Percentiles rank a stretch among this genome's conserved stretches.
These are phyloP conservation scores for Arctia plantaginis DNA, from an alignment of 2,888 invertebrate genomes.

Conservation along the genomic window DNA sequence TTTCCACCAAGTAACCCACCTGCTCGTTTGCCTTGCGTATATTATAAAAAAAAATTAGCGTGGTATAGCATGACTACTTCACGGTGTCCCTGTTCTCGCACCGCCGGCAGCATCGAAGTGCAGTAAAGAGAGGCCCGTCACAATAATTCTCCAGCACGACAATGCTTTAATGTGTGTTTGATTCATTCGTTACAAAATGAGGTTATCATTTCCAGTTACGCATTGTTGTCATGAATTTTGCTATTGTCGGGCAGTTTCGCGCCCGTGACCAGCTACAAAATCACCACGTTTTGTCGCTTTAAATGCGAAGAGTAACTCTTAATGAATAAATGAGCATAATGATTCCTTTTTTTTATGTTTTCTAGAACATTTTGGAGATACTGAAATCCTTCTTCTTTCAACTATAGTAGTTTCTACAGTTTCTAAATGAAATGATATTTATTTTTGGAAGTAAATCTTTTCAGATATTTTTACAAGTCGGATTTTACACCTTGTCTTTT, in stretches of 20 bases:
- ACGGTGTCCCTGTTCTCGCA: constrained; percentile 42
- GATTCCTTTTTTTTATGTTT: not conserved
- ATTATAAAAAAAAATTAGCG: not conserved
- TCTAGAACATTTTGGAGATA: not conserved
- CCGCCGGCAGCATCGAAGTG: constrained; percentile 76
- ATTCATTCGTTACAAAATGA: constrained; percentile 84
- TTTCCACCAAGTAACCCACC: not conserved
- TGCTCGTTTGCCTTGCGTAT: not conserved
- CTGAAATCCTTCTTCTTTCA: not conserved
- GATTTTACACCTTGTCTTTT: too few relatives aligned
- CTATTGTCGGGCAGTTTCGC: constrained; percentile 66
- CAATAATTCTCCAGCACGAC: constrained; percentile 85
- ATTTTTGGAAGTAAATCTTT: too few relatives aligned
- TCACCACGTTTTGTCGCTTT: constrained; percentile 42
- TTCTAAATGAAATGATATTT: too few relatives aligned
- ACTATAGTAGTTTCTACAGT: too few relatives aligned
- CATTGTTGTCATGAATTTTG: constrained; percentile 78
- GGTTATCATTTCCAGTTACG: constrained; percentile 82
- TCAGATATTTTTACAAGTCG: too few relatives aligned
- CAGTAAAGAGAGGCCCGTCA: constrained; percentile 82
- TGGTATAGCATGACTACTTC: constrained; percentile 46
- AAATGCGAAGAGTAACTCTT: not conserved
- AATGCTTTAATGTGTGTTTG: constrained; percentile 85
- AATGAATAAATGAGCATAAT: too few relatives aligned
- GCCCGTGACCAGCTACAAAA: constrained; percentile 41